Conservation (phyloP, 2,888 invertebrate genomes). For the Pheosia tremula region DNA sequence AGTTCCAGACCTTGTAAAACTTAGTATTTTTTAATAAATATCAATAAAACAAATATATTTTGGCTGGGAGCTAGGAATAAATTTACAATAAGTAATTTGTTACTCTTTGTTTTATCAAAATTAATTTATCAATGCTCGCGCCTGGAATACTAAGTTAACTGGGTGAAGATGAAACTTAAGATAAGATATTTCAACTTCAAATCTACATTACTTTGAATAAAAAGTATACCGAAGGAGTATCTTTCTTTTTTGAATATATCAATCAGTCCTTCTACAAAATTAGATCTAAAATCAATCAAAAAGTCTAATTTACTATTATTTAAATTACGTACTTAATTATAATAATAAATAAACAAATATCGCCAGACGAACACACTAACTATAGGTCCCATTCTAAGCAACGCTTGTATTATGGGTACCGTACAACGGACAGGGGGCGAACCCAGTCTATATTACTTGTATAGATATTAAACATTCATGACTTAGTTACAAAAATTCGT, state of each 20-base stretch:
- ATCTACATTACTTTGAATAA: background rate
- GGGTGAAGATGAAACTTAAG: background rate
- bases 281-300: background rate
- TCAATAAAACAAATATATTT: background rate
- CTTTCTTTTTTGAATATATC: background rate
- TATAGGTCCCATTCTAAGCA: no score
- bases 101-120: conserved; percentile 2
- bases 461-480: no score
- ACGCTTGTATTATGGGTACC: no score
- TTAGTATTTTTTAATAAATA: background rate
- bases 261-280: background rate
- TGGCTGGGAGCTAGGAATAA: background rate
- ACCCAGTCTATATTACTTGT: no score
- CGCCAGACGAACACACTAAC: no score
- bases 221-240: background rate
- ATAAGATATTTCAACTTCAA: background rate
- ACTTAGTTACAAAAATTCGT: no score
- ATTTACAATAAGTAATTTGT: background rate
- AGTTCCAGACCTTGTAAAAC: background rate
- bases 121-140: background rate
- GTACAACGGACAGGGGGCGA: no score
- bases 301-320: no score
- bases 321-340: no score
- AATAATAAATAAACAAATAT: no score
- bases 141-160: background rate